phyloP scores from a whole-genome alignment of 2,888 invertebrate genomes.

The Lacanobia oleracea region DNA sequence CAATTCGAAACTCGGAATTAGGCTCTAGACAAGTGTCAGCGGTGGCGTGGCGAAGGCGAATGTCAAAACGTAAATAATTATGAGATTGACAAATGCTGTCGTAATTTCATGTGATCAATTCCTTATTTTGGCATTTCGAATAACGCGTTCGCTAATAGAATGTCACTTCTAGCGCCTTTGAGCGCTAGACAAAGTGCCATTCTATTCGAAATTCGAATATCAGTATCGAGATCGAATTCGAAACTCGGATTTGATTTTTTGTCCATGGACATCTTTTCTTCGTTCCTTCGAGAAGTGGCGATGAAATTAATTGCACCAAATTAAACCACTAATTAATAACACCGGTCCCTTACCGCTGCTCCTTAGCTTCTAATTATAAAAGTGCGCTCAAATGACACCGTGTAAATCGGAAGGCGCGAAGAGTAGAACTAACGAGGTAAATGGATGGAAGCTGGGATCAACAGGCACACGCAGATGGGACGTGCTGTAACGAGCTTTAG shows the following conservation, averaged over 20 bases:
- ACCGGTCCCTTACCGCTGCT: background rate
- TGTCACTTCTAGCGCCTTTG: no score
- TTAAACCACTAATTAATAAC: background rate
- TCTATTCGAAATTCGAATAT: no score
- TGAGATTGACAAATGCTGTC: no score
- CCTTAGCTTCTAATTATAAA: conserved; percentile 46
- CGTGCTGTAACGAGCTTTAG: conserved; percentile 57
- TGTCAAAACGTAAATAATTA: no score
- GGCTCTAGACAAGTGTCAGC: no score
- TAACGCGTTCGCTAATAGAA: no score
- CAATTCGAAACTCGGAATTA: no score
- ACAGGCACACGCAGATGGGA: conserved; percentile 64
- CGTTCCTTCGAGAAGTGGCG: background rate
- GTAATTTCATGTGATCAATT: no score
- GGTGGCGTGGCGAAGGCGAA: no score
- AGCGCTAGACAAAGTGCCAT: no score
- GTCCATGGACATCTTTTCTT: background rate
- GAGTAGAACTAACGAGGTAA: conserved; percentile 64
- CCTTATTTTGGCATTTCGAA: no score
- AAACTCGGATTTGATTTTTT: background rate
- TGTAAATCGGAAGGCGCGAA: conserved; percentile 56
- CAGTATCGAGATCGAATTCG: no score
- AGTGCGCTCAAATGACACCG: conserved; percentile 35
- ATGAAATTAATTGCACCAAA: background rate
- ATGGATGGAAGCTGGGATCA: conserved; percentile 61